Percentiles rank a stretch among this genome's conserved stretches.
Evolutionary conservation across 2,888 invertebrate species (phyloP).

Genomic region (Folsomia manolachei): DNA sequence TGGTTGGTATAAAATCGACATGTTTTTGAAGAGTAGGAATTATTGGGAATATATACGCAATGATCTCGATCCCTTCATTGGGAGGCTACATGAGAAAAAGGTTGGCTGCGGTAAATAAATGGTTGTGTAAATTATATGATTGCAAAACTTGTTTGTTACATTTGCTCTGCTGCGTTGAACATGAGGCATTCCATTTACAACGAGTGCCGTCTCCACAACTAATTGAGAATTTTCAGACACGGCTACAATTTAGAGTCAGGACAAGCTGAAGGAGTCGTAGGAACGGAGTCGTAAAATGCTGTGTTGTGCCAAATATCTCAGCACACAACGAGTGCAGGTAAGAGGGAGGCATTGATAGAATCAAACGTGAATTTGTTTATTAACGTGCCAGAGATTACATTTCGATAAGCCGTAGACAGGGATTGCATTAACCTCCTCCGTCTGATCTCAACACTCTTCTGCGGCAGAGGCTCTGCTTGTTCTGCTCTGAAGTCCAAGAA

Average conservation of each 20-base stretch:
- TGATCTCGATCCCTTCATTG: no score
- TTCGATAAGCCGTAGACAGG: constrained; percentile 16
- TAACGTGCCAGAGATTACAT: constrained; percentile 12
- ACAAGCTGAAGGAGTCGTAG: background rate
- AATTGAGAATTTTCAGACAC: background rate
- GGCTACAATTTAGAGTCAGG: background rate
- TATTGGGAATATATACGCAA: no score
- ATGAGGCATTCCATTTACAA: background rate
- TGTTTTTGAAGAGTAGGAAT: no score
- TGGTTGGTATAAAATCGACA: no score
- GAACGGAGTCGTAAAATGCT: no score
- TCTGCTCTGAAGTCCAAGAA: no score
- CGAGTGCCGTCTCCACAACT: background rate
- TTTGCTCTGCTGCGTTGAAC: background rate
- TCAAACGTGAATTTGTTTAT: constrained; percentile 12
- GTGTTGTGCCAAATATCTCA: background rate
- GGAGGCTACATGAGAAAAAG: no score
- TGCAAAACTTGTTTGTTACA: background rate
- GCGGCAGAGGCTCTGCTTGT: no score
- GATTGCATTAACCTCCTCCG: no score
- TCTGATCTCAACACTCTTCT: no score
- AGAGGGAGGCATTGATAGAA: background rate
- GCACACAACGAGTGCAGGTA: background rate
- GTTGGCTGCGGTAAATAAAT: no score
- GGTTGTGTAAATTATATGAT: background rate